Conservation (phyloP, 2,888 invertebrate genomes). For the Stomorhina lunata region DNA sequence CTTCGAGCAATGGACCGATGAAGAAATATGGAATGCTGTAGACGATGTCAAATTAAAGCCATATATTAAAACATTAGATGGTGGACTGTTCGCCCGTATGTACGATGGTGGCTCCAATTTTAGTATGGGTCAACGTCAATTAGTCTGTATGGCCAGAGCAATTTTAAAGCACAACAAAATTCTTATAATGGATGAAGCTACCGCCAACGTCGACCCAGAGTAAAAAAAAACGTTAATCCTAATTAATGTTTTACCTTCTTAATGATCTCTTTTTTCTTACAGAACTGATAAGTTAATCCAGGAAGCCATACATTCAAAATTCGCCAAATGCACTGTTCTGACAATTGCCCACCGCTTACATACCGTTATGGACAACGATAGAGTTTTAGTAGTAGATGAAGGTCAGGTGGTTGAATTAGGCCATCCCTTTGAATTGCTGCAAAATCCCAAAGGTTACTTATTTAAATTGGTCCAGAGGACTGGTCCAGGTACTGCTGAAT, state of each 20-base stretch:
- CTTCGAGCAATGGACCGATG: slow-evolving; percentile 87
- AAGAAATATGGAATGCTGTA: slow-evolving; percentile 88
- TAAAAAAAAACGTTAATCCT: too few relatives aligned
- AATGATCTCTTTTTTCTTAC: slow-evolving; percentile 65
- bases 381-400: slow-evolving; percentile 90
- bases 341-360: slow-evolving; percentile 95
- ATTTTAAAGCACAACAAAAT: slow-evolving; percentile 89
- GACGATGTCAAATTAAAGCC: slow-evolving; percentile 89
- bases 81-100: slow-evolving; percentile 83
- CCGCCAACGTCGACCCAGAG: slow-evolving; percentile 93
- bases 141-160: slow-evolving; percentile 92
- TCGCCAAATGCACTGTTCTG: slow-evolving; percentile 91
- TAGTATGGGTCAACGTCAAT: slow-evolving; percentile 93
- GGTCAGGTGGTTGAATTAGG: slow-evolving; percentile 88
- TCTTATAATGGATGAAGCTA: slow-evolving; percentile 94
- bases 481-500: slow-evolving; percentile 82
- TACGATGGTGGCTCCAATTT: slow-evolving; percentile 90
- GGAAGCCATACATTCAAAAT: slow-evolving; percentile 88
- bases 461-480: slow-evolving; percentile 86
- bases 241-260: too few relatives aligned
- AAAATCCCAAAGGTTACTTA: slow-evolving; percentile 82
- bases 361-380: slow-evolving; percentile 94
- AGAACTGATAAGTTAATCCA: slow-evolving; percentile 93
- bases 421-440: slow-evolving; percentile 85
- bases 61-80: slow-evolving; percentile 82